A percentile compares a stretch with the other conserved stretches of the same genome.
Evolutionary conservation across 2,113 vertebrate genomes (phyloP).

Genomic region (Heterotis niloticus): DNA sequence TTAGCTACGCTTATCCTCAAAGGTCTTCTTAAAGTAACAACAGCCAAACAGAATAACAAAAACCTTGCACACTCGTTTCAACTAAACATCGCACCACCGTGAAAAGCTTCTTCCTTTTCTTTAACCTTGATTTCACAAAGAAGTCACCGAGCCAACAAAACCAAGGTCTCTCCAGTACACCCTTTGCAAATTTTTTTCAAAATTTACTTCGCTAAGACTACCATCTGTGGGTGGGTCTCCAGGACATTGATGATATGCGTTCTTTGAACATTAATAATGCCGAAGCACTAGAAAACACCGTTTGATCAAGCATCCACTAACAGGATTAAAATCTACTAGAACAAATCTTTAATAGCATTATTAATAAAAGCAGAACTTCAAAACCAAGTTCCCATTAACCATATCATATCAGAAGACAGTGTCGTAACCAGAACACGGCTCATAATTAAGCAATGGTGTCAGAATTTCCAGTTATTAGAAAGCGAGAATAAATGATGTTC

Average conservation of each 20-base stretch:
- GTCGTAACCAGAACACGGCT: slow-evolving; percentile 5
- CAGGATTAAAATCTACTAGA: slow-evolving; percentile 30
- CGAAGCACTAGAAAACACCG: slow-evolving; percentile 19
- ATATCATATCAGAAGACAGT: slow-evolving; percentile 18
- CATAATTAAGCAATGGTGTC: slow-evolving; percentile 16
- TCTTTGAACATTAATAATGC: slow-evolving; percentile 30
- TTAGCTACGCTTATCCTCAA: background rate
- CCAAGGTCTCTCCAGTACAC: background rate
- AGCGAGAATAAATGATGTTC: background rate
- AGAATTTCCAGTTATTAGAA: slow-evolving; percentile 1
- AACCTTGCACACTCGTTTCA: background rate
- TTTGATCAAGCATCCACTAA: slow-evolving; percentile 30
- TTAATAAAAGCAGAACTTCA: slow-evolving; percentile 27
- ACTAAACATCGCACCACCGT: no score
- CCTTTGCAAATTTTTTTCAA: background rate
- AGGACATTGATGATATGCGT: slow-evolving; percentile 23
- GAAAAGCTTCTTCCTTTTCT: background rate
- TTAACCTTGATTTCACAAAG: background rate
- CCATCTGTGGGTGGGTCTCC: slow-evolving; percentile 20
- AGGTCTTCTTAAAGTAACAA: background rate
- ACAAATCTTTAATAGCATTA: slow-evolving; percentile 29
- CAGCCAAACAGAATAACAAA: background rate
- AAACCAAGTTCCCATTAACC: slow-evolving; percentile 19
- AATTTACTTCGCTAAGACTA: background rate
- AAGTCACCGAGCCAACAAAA: background rate